Evolutionary conservation across 1,140 invertebrate species (phyloP), one percentile per base, ranked within the genome.

Genomic region (Ditylenchus dipsaci): DNA sequence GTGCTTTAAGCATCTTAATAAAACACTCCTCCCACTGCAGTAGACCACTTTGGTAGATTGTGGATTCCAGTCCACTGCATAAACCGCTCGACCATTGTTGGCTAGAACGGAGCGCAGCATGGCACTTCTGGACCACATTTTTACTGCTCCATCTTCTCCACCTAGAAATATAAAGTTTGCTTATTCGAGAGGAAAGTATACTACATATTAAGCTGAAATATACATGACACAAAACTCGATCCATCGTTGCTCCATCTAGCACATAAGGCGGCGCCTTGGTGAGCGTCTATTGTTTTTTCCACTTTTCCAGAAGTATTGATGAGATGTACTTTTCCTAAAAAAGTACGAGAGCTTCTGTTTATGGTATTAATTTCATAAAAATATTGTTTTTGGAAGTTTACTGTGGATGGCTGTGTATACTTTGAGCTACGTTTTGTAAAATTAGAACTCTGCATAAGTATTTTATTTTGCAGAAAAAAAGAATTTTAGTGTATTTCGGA

Each of bases 61-160:
- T 3, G 91, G 90, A 59, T 90, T 90, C 94, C 94, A 97, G 64
- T 88, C 87, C 9, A 91, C 88, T 45, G 88, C 88, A 78, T 95
- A 91, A 33, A 95, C 88, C 17, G 88, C 85, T 1, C 89, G 79
- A 82, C 85, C 89, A 62, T 89, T 89, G 81, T 92, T 90, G 26
- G 91, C 88, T 0, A 96, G 85, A 3, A 91, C 91, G 15, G 92
- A 94, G 27, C 95, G 87, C 3, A 97, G 85, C 89, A 98, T 93
- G 58, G 94, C 94, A 83, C 89, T 93, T 30, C 92, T 85, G 1
- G 95, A 97, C 94, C 95, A 99, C 67, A 97, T 90, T 85, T 97
- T 96, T 0, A 97, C 88, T 43, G 88, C 88, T 15, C 95, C 95
- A 87, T 99, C 95, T 87, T 98, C 94, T 0, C 94, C 93, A 79